phyloP scores from a whole-genome alignment of 2,888 invertebrate species.

The Sympetrum striolatum region DNA sequence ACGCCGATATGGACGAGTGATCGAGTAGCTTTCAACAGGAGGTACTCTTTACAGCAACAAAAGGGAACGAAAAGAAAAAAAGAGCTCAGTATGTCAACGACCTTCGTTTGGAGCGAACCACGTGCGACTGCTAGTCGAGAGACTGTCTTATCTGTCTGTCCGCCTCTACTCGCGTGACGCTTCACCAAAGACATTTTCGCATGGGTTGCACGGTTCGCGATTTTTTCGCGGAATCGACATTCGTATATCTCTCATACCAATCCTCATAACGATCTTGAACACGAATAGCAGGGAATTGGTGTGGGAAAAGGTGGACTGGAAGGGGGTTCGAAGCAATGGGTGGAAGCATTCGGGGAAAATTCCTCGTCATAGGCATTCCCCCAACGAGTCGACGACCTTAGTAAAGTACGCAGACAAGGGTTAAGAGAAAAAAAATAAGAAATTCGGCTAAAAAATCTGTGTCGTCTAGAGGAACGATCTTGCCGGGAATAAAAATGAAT shows the following conservation, averaged over 20 bases:
- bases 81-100: background rate
- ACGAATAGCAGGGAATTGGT: background rate
- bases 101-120: background rate
- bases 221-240: background rate
- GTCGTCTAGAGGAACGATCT: background rate
- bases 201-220: background rate
- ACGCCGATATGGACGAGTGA: too few relatives aligned
- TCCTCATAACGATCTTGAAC: background rate
- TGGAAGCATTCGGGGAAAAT: background rate
- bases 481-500: background rate
- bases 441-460: background rate
- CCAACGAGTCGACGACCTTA: background rate
- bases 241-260: background rate
- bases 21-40: too few relatives aligned
- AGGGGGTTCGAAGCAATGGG: too few relatives aligned
- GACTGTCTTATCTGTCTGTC: background rate
- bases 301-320: background rate
- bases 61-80: background rate
- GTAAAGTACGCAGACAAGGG: background rate
- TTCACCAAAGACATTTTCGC: background rate
- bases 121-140: background rate
- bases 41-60: background rate
- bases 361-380: background rate
- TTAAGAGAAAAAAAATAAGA: background rate
- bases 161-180: background rate